These are phyloP conservation scores for Petrocephalus zakoni DNA, from an alignment of 2,113 vertebrate genomes.

Conservation along the genomic window DNA sequence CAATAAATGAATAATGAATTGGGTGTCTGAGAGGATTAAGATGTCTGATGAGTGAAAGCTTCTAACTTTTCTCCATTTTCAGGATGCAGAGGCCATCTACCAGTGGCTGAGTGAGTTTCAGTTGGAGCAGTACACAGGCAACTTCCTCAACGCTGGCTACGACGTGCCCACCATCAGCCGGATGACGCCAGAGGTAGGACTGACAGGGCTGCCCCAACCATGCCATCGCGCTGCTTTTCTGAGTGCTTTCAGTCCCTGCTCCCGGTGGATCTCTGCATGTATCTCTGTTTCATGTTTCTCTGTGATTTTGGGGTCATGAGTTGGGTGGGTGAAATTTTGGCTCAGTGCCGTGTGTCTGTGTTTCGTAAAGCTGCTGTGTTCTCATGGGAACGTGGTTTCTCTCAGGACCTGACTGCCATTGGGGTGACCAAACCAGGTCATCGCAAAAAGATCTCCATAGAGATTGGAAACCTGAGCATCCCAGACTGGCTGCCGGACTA, in stretches of 20 bases:
- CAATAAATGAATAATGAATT: background rate
- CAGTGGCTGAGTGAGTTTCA: conserved; percentile 94
- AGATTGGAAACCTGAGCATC: conserved; percentile 85
- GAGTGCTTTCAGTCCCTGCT: background rate
- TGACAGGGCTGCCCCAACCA: background rate
- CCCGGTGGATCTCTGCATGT: background rate
- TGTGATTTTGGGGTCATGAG: background rate
- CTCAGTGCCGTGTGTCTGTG: background rate
- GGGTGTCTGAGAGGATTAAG: background rate
- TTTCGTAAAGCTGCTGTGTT: background rate
- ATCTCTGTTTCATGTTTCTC: background rate
- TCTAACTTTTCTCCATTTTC: background rate
- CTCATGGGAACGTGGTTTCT: background rate
- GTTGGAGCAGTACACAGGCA: conserved; percentile 78
- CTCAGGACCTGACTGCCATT: conserved; percentile 88
- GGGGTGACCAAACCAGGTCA: conserved; percentile 94
- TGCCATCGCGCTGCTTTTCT: background rate
- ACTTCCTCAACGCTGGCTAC: conserved; percentile 84
- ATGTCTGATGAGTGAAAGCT: background rate
- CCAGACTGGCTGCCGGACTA: conserved; percentile 89
- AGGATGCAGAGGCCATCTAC: conserved; percentile 89
- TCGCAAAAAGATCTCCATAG: conserved; percentile 88
- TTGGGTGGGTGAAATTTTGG: background rate
- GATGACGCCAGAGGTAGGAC: conserved; percentile 89
- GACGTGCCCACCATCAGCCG: conserved; percentile 95